These are phyloP conservation scores for Archivesica marissinica DNA, from an alignment of 1,140 invertebrate species.

Conservation along the genomic window DNA sequence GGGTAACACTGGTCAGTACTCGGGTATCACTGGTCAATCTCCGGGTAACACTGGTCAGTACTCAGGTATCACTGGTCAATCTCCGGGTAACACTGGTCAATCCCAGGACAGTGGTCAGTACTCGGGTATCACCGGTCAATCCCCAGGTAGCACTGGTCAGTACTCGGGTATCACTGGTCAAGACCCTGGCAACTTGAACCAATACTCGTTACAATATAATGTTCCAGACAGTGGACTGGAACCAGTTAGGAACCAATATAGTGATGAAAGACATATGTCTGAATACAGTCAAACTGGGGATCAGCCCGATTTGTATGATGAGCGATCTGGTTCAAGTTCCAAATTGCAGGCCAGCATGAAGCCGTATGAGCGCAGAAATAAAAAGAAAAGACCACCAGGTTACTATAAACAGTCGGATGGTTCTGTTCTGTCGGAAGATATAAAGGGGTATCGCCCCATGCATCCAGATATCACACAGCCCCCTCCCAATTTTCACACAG, in stretches of 20 bases:
- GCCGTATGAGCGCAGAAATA: conserved; percentile 57
- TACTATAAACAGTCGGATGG: conserved; percentile 45
- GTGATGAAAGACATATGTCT: neutral
- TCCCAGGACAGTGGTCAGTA: neutral
- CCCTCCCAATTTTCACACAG: conserved; percentile 21
- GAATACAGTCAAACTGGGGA: neutral
- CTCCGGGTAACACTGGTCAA: no score
- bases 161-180: no score
- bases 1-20: no score
- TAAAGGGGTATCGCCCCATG: neutral
- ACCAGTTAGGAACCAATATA: neutral
- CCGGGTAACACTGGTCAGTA: no score
- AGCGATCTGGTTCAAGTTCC: neutral
- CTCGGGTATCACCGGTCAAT: no score
- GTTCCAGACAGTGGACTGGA: no score
- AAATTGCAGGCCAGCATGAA: conserved; percentile 58
- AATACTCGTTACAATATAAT: no score
- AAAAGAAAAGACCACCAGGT: conserved; percentile 55
- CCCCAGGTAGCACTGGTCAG: no score
- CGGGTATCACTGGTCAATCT: no score
- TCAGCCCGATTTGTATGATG: neutral
- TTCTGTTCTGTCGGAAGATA: neutral
- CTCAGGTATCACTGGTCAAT: no score
- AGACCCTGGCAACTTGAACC: no score
- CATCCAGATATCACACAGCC: conserved; percentile 18